These are phyloP conservation scores for Macroteleia sp. DNA, from an alignment of 2,888 invertebrate genomes.

Conservation along the genomic window DNA sequence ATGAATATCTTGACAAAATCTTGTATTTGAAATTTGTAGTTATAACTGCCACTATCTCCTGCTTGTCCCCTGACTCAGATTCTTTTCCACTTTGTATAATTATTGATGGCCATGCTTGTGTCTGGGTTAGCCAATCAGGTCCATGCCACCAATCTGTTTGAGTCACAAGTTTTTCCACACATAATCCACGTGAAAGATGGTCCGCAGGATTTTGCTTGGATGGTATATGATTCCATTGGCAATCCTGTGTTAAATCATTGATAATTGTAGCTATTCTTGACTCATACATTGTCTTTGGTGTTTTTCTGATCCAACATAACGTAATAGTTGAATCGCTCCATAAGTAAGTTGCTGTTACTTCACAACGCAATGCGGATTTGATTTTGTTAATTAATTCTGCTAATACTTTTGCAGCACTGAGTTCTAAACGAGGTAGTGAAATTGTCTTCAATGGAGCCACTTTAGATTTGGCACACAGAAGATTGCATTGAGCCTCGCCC, in stretches of 20 bases:
- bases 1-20: background rate
- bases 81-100: too few relatives aligned
- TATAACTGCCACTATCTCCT: background rate
- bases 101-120: background rate
- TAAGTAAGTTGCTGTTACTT: background rate
- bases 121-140: too few relatives aligned
- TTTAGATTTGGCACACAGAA: too few relatives aligned
- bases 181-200: background rate
- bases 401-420: background rate
- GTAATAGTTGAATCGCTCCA: constrained; percentile 10
- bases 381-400: background rate
- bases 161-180: background rate
- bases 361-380: background rate
- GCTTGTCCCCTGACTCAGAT: background rate
- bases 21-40: background rate
- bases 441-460: too few relatives aligned
- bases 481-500: too few relatives aligned
- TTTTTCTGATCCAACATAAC: constrained; percentile 21
- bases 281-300: constrained; percentile 1
- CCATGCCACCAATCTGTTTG: background rate
- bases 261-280: constrained; percentile 1
- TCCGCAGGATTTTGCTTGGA: background rate
- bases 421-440: background rate
- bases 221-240: background rate
- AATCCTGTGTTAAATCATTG: background rate